Percentiles rank a stretch among this genome's conserved stretches.
Evolutionary conservation across 2,888 invertebrate genomes (phyloP).

Genomic region (Emmelina monodactyla): DNA sequence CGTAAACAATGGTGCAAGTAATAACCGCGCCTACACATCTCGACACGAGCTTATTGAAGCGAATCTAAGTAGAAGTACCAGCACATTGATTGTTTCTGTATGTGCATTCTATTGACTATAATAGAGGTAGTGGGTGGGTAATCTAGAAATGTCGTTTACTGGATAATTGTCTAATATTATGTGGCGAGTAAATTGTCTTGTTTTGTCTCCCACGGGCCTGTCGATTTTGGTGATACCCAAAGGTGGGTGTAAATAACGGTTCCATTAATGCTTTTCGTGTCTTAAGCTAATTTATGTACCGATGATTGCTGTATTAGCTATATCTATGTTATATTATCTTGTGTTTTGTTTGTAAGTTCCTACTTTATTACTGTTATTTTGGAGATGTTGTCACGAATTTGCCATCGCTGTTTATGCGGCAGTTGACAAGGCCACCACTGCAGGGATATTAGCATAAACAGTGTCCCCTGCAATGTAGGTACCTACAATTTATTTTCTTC

Average conservation of each 20-base stretch:
- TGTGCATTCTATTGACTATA: constrained; percentile 12
- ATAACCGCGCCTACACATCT: constrained; percentile 24
- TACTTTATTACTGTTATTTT: too few relatives aligned
- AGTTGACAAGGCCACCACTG: constrained; percentile 43
- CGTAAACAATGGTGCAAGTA: constrained; percentile 7
- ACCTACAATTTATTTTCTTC: too few relatives aligned
- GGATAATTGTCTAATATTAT: constrained; percentile 26
- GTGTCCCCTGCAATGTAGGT: constrained; percentile 34
- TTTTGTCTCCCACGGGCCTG: not conserved
- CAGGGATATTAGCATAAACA: constrained; percentile 42
- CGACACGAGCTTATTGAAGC: constrained; percentile 18
- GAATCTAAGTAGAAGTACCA: constrained; percentile 20
- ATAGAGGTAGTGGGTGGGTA: constrained; percentile 25
- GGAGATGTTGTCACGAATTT: too few relatives aligned
- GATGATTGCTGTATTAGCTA: too few relatives aligned
- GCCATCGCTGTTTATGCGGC: constrained; percentile 34
- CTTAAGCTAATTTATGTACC: too few relatives aligned
- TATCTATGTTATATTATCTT: too few relatives aligned
- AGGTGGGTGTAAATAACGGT: too few relatives aligned
- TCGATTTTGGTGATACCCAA: constrained; percentile 1
- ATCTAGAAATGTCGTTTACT: constrained; percentile 25
- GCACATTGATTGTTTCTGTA: constrained; percentile 7
- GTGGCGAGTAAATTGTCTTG: constrained; percentile 8
- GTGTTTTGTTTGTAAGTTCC: too few relatives aligned
- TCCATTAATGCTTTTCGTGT: too few relatives aligned